These are phyloP conservation scores for Helicoverpa zea DNA, from an alignment of 1,140 invertebrate species.

Conservation along the genomic window DNA sequence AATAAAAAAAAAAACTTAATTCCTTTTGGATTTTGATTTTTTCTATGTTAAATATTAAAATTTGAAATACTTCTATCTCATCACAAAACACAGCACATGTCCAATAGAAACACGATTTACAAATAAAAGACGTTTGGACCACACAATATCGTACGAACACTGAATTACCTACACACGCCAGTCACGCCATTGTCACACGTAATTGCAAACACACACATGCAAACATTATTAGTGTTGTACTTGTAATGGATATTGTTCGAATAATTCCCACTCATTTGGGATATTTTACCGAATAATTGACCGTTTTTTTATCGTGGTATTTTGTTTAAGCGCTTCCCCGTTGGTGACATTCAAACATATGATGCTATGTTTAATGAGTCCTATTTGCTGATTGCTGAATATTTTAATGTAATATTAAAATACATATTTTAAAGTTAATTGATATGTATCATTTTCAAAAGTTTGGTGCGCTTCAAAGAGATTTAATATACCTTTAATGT, in stretches of 20 bases:
- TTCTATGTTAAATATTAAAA: neutral
- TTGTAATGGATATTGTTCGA: slow-evolving; percentile 28
- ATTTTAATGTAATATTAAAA: too few relatives aligned
- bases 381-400: too few relatives aligned
- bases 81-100: slow-evolving; percentile 13
- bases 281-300: slow-evolving; percentile 17
- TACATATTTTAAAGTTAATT: too few relatives aligned
- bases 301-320: neutral
- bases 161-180: neutral
- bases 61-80: neutral
- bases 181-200: slow-evolving; percentile 43
- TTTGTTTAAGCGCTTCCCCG: too few relatives aligned
- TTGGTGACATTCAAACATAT: too few relatives aligned
- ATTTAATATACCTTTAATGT: too few relatives aligned
- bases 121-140: neutral
- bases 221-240: slow-evolving; percentile 30
- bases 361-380: too few relatives aligned
- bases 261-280: slow-evolving; percentile 35
- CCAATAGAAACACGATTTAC: neutral
- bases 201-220: slow-evolving; percentile 46
- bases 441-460: too few relatives aligned
- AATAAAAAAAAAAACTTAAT: neutral
- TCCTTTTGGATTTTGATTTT: neutral
- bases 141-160: slow-evolving; percentile 3
- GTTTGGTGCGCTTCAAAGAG: too few relatives aligned